Evolutionary conservation across 2,113 vertebrate genomes (phyloP).

Genomic region (Lepus timidus): DNA sequence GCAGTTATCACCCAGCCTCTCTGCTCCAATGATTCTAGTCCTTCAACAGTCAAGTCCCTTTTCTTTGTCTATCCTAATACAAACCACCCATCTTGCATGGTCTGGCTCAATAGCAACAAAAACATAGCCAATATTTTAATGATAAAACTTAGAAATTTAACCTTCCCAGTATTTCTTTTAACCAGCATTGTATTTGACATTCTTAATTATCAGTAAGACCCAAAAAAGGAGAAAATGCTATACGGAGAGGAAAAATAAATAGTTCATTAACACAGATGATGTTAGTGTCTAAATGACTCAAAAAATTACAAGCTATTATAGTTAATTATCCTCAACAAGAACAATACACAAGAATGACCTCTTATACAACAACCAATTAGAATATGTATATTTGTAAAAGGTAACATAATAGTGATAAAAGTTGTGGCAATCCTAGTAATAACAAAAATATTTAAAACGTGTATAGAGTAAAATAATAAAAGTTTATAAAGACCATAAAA

Average conservation of each 20-base stretch:
- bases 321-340: neutral
- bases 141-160: neutral
- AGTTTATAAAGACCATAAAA: neutral
- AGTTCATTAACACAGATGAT: neutral
- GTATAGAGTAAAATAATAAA: neutral
- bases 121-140: neutral
- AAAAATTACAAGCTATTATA: neutral
- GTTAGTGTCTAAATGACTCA: neutral
- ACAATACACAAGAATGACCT: conserved; percentile 6
- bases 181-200: neutral
- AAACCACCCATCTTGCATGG: neutral
- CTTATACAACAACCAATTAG: neutral
- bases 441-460: neutral
- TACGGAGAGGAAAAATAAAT: neutral
- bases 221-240: neutral
- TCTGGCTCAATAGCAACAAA: neutral
- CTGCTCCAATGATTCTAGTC: neutral
- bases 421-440: neutral
- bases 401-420: neutral
- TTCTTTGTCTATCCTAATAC: neutral
- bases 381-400: neutral
- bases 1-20: neutral
- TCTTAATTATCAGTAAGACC: neutral
- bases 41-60: neutral
- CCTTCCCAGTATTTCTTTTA: neutral